Conservation (phyloP, 2,797 vertebrate genomes). For the Malurus leucopterus region DNA sequence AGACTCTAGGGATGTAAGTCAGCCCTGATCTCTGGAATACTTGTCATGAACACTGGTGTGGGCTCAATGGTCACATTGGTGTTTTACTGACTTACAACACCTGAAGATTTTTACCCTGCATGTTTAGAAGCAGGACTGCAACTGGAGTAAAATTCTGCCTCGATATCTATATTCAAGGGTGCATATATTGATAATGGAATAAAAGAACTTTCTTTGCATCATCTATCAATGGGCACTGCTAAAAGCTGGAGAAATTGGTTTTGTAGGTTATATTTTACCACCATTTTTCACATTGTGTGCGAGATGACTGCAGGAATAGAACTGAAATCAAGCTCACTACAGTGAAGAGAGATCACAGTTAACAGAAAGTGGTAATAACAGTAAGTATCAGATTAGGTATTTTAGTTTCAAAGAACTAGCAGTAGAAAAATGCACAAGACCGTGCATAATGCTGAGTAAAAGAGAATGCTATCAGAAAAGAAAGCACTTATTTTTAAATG, state of each 20-base stretch:
- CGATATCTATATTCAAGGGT: not conserved
- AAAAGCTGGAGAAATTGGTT: not conserved
- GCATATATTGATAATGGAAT: not conserved
- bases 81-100: not conserved
- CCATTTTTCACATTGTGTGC: not conserved
- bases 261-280: not conserved
- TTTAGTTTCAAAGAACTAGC: not conserved
- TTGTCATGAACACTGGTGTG: not conserved
- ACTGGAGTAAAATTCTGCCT: not conserved
- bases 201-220: not conserved
- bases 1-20: not conserved
- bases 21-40: not conserved
- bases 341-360: not conserved
- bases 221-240: not conserved
- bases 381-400: not conserved
- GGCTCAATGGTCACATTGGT: not conserved
- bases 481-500: constrained; percentile 1
- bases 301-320: not conserved
- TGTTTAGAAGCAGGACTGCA: not conserved
- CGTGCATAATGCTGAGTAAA: not conserved
- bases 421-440: not conserved
- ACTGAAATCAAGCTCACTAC: not conserved
- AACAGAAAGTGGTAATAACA: not conserved
- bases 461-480: not conserved
- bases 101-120: not conserved